Conservation (phyloP, 2,797 vertebrate genomes). For the Muscicapa striata region DNA sequence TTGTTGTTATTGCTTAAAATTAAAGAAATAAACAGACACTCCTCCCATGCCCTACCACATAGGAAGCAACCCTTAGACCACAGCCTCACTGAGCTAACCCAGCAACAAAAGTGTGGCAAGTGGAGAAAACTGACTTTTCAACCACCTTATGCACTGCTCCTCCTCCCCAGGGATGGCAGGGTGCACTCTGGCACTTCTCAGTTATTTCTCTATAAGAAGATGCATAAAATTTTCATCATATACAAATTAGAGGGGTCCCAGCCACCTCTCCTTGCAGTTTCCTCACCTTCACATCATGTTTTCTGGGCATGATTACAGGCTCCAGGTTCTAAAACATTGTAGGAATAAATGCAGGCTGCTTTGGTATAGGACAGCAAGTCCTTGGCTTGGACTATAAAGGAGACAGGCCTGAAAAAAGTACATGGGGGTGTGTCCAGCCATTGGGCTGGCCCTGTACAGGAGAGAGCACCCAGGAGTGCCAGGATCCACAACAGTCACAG, state of each 20-base stretch:
- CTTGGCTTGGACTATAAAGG: neutral
- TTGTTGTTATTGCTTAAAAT: neutral
- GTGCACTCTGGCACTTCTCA: neutral
- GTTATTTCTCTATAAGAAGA: neutral
- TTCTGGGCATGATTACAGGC: rapidly evolving
- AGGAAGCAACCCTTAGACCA: neutral
- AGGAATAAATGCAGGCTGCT: neutral
- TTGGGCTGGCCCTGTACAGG: rapidly evolving
- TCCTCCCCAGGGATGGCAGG: neutral
- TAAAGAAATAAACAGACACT: neutral
- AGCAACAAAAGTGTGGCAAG: neutral
- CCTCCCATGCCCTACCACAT: rapidly evolving
- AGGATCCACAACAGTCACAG: neutral
- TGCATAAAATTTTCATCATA: neutral
- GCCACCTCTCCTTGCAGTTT: neutral
- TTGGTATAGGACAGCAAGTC: neutral
- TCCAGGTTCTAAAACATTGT: neutral
- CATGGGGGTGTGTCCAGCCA: rapidly evolving
- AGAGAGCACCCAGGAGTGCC: neutral
- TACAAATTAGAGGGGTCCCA: neutral
- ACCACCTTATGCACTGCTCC: neutral
- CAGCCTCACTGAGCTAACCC: neutral
- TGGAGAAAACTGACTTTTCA: neutral
- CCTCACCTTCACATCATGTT: neutral
- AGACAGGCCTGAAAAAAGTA: neutral